Evolutionary conservation across 2,888 invertebrate species (phyloP).

Genomic region (Dascillus cervinus): DNA sequence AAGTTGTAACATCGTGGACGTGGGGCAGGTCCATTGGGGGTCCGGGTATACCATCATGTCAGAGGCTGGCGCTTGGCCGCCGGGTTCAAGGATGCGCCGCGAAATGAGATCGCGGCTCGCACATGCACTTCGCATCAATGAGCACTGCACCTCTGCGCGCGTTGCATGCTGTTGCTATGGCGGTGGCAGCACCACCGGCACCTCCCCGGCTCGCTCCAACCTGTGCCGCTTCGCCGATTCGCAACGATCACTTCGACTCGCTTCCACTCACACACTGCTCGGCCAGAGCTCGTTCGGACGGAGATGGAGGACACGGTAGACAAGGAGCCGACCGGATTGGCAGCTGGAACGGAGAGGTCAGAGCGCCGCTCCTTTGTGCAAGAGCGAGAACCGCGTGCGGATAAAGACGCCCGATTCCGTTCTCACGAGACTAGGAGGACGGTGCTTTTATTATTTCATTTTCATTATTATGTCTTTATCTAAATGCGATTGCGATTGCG

Average conservation of each 20-base stretch:
- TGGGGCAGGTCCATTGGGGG: slow-evolving; percentile 48
- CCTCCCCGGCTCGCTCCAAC: slow-evolving; percentile 22
- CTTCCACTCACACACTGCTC: slow-evolving; percentile 21
- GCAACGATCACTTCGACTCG: slow-evolving; percentile 23
- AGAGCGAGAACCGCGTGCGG: slow-evolving; percentile 22
- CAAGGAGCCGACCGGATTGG: slow-evolving; percentile 20
- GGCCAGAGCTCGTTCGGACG: slow-evolving; percentile 10
- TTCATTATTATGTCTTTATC: slow-evolving; percentile 16
- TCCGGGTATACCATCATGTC: slow-evolving; percentile 56
- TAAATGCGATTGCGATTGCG: slow-evolving; percentile 18
- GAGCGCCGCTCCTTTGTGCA: slow-evolving; percentile 25
- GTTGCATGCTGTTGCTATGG: slow-evolving; percentile 31
- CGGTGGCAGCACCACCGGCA: slow-evolving; percentile 21
- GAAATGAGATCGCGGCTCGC: slow-evolving; percentile 36
- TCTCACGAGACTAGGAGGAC: slow-evolving; percentile 13
- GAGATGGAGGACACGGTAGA: slow-evolving; percentile 14
- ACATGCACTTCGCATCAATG: slow-evolving; percentile 40
- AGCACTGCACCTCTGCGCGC: slow-evolving; percentile 25
- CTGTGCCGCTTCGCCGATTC: slow-evolving; percentile 21
- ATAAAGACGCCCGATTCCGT: slow-evolving; percentile 9
- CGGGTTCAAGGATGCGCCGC: slow-evolving; percentile 36
- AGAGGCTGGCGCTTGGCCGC: slow-evolving; percentile 26
- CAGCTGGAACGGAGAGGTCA: slow-evolving; percentile 22
- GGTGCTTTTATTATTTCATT: slow-evolving; percentile 18
- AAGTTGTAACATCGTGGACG: slow-evolving; percentile 54